phyloP scores from a whole-genome alignment of 2,888 invertebrate genomes.

The Dasypolia templi region DNA sequence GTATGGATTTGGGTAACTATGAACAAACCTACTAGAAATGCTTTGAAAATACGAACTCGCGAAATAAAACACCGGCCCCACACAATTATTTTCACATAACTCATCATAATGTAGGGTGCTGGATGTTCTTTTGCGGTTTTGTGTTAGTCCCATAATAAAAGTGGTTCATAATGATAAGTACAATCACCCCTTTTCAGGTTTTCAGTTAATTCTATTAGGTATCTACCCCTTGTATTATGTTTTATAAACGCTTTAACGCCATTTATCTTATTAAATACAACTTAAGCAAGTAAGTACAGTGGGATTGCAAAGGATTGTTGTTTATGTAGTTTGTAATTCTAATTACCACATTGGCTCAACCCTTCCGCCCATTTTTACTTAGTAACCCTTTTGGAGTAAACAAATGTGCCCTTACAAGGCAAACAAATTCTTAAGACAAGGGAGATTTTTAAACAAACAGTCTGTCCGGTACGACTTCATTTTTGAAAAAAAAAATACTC shows the following conservation, averaged over 20 bases:
- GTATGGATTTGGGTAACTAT: no score
- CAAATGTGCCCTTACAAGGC: slow-evolving; percentile 27
- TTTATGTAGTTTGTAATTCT: slow-evolving; percentile 31
- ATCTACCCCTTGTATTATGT: neutral
- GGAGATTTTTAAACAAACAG: slow-evolving; percentile 39
- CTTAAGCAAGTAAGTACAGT: neutral
- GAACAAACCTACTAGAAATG: no score
- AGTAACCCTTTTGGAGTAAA: slow-evolving; percentile 51
- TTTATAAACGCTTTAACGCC: neutral
- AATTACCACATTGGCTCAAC: slow-evolving; percentile 55
- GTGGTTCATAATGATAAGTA: no score
- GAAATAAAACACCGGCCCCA: no score
- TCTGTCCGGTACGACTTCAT: slow-evolving; percentile 11
- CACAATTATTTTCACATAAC: no score
- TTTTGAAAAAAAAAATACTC: no score
- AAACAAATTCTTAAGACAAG: slow-evolving; percentile 65
- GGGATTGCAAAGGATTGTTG: neutral
- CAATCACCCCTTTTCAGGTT: neutral
- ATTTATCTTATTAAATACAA: neutral
- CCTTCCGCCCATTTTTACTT: slow-evolving; percentile 74
- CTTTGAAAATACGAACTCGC: no score
- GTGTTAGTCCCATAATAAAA: neutral
- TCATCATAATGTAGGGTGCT: no score
- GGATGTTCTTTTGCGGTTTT: neutral
- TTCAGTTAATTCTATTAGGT: neutral